phyloP scores from a whole-genome alignment of 2,888 invertebrate genomes.

The Scaeva pyrastri region DNA sequence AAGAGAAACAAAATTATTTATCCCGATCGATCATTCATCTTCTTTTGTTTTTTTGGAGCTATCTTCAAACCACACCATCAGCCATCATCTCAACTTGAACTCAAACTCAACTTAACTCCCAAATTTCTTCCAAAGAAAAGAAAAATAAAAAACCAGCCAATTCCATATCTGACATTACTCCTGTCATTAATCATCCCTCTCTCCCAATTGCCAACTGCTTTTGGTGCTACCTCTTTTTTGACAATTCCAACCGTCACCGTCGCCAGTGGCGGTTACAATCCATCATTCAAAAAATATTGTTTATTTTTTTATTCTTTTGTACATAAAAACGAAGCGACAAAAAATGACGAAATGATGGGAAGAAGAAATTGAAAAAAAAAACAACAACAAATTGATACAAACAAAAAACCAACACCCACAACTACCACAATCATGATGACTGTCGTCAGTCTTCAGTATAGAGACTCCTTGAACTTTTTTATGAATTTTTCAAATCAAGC shows the following conservation, averaged over 20 bases:
- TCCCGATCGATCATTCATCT: conserved; percentile 26
- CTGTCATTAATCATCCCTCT: conserved; percentile 64
- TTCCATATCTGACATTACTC: conserved; percentile 58
- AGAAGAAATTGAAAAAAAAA: neutral
- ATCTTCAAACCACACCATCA: neutral
- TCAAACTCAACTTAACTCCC: no score
- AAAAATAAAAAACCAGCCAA: conserved; percentile 34
- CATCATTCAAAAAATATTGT: conserved; percentile 56
- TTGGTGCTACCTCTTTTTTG: conserved; percentile 7
- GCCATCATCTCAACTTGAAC: neutral
- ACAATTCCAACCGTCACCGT: conserved; percentile 9
- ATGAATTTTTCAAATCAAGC: conserved; percentile 53
- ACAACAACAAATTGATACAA: neutral
- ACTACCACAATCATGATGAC: neutral
- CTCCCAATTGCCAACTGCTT: neutral
- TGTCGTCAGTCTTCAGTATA: conserved; percentile 4
- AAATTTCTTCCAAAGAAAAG: neutral
- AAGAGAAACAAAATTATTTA: conserved; percentile 13
- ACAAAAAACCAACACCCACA: conserved; percentile 27
- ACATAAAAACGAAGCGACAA: conserved; percentile 1
- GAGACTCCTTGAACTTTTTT: conserved; percentile 55
- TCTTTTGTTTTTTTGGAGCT: neutral
- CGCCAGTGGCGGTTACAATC: conserved; percentile 49
- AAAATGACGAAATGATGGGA: neutral
- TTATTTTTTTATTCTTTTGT: neutral